These are phyloP conservation scores for Hermetia illucens DNA, from an alignment of 1,140 invertebrate species.

Conservation along the genomic window DNA sequence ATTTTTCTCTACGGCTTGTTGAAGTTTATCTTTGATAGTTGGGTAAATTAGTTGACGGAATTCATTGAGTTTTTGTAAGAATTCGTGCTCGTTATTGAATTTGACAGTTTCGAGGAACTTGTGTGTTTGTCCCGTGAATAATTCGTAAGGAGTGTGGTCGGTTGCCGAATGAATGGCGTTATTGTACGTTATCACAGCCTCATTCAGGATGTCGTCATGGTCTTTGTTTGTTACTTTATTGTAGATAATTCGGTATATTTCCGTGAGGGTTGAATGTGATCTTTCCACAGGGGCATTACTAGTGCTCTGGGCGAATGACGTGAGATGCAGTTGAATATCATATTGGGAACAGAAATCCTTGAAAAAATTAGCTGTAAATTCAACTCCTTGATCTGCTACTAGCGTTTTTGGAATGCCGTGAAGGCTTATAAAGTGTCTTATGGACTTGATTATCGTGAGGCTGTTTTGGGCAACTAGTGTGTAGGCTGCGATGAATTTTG, in stretches of 20 bases:
- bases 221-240: slow-evolving; percentile 3
- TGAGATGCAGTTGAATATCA: slow-evolving; percentile 5
- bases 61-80: not conserved
- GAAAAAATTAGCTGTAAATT: slow-evolving; percentile 7
- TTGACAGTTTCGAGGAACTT: not conserved
- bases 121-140: slow-evolving; percentile 6
- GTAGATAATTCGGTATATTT: slow-evolving; percentile 8
- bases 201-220: slow-evolving; percentile 8
- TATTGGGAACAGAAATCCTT: slow-evolving; percentile 9
- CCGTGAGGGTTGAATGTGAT: slow-evolving; percentile 8
- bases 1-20: not conserved
- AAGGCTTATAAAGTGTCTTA: slow-evolving; percentile 10
- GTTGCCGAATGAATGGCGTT: slow-evolving; percentile 8
- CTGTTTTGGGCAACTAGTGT: slow-evolving; percentile 6
- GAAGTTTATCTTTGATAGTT: slow-evolving; percentile 1
- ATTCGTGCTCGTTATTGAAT: not conserved
- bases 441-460: slow-evolving; percentile 7
- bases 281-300: slow-evolving; percentile 9
- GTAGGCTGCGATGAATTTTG: slow-evolving; percentile 14
- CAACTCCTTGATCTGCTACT: slow-evolving; percentile 8
- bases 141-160: slow-evolving; percentile 7
- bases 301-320: slow-evolving; percentile 7
- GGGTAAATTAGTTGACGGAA: too few species aligned
- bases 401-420: slow-evolving; percentile 8
- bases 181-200: slow-evolving; percentile 10